A percentile compares a stretch with the other conserved stretches of the same genome.
Evolutionary conservation across 2,113 vertebrate species (phyloP).

Genomic region (Glaucidium brasilianum): DNA sequence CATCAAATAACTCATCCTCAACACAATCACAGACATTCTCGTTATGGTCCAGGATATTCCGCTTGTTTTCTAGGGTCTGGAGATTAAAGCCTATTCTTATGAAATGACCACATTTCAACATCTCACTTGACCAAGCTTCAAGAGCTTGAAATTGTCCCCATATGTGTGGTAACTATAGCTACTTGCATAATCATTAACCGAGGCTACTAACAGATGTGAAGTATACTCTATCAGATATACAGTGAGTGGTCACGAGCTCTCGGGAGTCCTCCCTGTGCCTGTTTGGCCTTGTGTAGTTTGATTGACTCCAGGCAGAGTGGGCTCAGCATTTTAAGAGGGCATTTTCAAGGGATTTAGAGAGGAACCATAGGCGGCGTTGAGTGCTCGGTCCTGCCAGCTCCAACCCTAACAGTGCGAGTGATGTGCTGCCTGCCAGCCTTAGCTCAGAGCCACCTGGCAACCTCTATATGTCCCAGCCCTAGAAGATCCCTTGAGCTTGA

Average conservation of each 20-base stretch:
- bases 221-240: too few relatives aligned
- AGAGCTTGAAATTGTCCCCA: too few relatives aligned
- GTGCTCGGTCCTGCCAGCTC: neutral
- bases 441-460: fast-evolving
- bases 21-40: too few relatives aligned
- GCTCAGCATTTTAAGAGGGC: fast-evolving
- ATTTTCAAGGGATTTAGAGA: fast-evolving
- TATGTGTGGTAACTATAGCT: too few relatives aligned
- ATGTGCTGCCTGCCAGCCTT: fast-evolving
- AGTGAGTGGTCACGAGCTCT: fast-evolving
- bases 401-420: fast-evolving
- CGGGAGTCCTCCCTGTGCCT: neutral
- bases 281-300: neutral
- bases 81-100: too few relatives aligned
- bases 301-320: fast-evolving
- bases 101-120: too few relatives aligned
- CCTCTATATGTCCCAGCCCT: fast-evolving
- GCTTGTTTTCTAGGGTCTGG: too few relatives aligned
- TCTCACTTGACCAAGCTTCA: too few relatives aligned
- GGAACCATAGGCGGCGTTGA: neutral
- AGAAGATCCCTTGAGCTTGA: neutral
- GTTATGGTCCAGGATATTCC: too few relatives aligned
- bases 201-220: too few relatives aligned
- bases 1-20: too few relatives aligned
- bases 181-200: too few relatives aligned